phyloP scores from a whole-genome alignment of 1,140 invertebrate species.

The Anastatus disparis region DNA sequence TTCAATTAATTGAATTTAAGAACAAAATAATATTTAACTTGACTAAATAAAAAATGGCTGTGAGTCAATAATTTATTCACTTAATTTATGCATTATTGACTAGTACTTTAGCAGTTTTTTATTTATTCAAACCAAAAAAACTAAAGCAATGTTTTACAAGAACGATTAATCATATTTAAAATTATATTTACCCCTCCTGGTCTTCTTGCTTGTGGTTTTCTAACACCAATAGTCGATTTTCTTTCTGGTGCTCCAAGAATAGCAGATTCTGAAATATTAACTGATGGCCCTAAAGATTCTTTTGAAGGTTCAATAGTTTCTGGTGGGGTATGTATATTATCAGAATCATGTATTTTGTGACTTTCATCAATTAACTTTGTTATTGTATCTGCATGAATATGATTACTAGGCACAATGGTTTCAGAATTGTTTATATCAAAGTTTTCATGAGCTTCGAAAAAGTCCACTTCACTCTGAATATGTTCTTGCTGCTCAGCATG shows the following conservation, averaged over 20 bases:
- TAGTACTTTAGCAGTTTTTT: too few relatives aligned
- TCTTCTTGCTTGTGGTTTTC: constrained; percentile 76
- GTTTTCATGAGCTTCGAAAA: constrained; percentile 81
- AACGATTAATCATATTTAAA: too few relatives aligned
- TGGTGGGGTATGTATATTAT: constrained; percentile 22
- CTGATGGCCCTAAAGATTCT: constrained; percentile 52
- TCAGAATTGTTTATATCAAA: constrained; percentile 52
- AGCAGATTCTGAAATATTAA: constrained; percentile 58
- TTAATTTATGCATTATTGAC: too few relatives aligned
- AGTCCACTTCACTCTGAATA: constrained; percentile 79
- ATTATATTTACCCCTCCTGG: constrained; percentile 71
- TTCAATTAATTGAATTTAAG: background rate
- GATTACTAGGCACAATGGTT: constrained; percentile 43
- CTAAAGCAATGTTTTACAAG: too few relatives aligned
- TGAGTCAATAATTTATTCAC: too few relatives aligned
- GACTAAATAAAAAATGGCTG: too few relatives aligned
- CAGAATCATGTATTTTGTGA: constrained; percentile 32
- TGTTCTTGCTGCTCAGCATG: constrained; percentile 55
- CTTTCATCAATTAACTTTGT: constrained; percentile 34
- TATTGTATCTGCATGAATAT: constrained; percentile 39
- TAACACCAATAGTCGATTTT: constrained; percentile 78
- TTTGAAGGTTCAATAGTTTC: constrained; percentile 33
- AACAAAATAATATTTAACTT: constrained; percentile 7
- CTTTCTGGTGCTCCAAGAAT: constrained; percentile 62
- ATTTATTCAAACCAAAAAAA: too few relatives aligned